phyloP scores from a whole-genome alignment of 2,888 invertebrate species.

The Monoplex corrugatus region DNA sequence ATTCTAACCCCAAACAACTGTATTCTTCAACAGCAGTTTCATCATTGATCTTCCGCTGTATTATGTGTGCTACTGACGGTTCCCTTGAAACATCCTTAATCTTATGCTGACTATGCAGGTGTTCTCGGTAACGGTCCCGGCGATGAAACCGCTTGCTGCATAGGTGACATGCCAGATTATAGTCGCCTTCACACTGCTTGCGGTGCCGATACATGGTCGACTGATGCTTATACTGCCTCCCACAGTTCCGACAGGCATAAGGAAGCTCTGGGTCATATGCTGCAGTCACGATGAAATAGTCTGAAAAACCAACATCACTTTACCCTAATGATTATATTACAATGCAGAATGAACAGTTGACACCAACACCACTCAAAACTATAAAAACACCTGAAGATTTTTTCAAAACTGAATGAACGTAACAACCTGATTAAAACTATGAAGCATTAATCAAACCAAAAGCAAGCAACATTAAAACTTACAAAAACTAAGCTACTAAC shows the following conservation, averaged over 20 bases:
- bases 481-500: too few relatives aligned
- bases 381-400: too few relatives aligned
- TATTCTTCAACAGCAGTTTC: not conserved
- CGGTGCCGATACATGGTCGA: slow-evolving; percentile 50
- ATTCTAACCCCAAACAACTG: not conserved
- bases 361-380: too few relatives aligned
- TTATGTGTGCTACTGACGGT: not conserved
- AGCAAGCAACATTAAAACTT: too few relatives aligned
- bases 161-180: slow-evolving; percentile 33
- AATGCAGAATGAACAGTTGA: too few relatives aligned
- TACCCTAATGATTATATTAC: too few relatives aligned
- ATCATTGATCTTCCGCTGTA: not conserved
- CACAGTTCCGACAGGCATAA: not conserved
- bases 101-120: not conserved
- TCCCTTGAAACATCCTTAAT: not conserved
- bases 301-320: not conserved
- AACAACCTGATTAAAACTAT: too few relatives aligned
- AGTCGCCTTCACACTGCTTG: slow-evolving; percentile 47
- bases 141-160: slow-evolving; percentile 51
- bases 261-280: not conserved
- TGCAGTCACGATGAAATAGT: not conserved
- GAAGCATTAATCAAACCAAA: too few relatives aligned
- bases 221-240: slow-evolving; percentile 44
- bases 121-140: slow-evolving; percentile 43
- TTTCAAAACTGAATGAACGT: too few relatives aligned